Conservation (phyloP, 2,113 vertebrate genomes). For the Regulus satrapa region DNA sequence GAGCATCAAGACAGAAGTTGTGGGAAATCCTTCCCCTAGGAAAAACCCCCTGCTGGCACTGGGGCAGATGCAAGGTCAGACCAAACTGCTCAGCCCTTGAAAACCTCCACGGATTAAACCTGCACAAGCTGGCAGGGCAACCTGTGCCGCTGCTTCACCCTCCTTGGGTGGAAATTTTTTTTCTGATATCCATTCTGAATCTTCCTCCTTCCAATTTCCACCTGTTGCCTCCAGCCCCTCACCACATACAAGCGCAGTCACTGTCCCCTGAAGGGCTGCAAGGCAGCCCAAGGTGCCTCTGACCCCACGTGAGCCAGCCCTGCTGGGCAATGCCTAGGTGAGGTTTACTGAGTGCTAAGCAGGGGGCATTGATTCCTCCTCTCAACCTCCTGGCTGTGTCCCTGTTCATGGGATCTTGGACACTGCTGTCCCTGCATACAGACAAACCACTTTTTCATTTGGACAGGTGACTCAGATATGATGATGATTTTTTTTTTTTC, state of each 20-base stretch:
- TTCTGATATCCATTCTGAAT: background rate
- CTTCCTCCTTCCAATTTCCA: background rate
- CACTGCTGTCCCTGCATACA: background rate
- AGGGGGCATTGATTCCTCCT: background rate
- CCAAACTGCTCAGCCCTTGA: background rate
- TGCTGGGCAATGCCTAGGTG: rapidly evolving
- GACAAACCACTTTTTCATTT: background rate
- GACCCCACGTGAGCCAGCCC: background rate
- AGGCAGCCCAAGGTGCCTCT: background rate
- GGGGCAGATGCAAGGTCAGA: background rate
- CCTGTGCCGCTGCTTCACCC: background rate
- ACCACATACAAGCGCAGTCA: background rate
- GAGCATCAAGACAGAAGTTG: background rate
- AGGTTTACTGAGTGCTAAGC: background rate
- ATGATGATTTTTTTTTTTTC: background rate
- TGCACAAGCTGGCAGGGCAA: background rate
- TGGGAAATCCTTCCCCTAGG: background rate
- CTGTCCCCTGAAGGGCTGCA: background rate
- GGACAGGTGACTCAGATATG: background rate
- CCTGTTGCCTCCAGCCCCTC: background rate
- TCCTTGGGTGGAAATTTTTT: background rate
- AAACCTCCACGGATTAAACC: rapidly evolving
- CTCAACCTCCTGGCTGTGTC: rapidly evolving
- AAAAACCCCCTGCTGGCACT: background rate
- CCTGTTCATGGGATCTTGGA: background rate